These are phyloP conservation scores for Urophycis tenuis DNA, from an alignment of 2,797 vertebrate genomes.

Conservation along the genomic window DNA sequence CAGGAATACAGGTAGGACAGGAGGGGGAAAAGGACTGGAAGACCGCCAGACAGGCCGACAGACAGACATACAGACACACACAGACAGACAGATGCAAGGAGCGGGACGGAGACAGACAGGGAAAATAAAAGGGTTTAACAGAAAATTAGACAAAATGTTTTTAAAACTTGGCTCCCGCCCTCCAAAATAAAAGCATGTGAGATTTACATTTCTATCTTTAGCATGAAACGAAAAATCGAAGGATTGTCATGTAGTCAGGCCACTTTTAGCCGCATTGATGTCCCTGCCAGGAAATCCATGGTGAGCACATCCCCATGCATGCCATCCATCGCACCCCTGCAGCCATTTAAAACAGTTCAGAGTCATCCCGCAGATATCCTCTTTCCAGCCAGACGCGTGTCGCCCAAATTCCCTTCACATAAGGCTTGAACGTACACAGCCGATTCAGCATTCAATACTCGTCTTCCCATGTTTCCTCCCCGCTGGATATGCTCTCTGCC, in stretches of 20 bases:
- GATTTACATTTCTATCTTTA: background rate
- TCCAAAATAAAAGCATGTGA: background rate
- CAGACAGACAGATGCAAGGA: background rate
- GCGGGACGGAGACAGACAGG: background rate
- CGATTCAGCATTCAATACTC: conserved; percentile 44
- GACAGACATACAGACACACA: background rate
- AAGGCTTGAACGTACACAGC: conserved; percentile 8
- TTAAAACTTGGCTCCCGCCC: background rate
- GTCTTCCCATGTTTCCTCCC: conserved; percentile 36
- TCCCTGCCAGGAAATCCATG: conserved; percentile 19
- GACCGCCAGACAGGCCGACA: background rate
- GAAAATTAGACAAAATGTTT: background rate
- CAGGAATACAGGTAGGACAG: background rate
- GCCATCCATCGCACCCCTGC: background rate
- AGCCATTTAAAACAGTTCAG: background rate
- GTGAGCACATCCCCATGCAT: background rate
- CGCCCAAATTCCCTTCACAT: background rate
- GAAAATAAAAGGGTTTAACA: background rate
- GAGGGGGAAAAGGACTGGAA: background rate
- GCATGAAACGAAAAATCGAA: conserved; percentile 6
- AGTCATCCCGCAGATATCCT: background rate
- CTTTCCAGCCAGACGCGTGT: background rate
- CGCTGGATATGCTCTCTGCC: conserved; percentile 51
- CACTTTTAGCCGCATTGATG: conserved; percentile 26
- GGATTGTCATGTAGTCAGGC: background rate